Base-by-base conservation (phyloP, 30 jellyfish, hydroid and myxozoan genomes). In the Pelagia noctiluca region DNA sequence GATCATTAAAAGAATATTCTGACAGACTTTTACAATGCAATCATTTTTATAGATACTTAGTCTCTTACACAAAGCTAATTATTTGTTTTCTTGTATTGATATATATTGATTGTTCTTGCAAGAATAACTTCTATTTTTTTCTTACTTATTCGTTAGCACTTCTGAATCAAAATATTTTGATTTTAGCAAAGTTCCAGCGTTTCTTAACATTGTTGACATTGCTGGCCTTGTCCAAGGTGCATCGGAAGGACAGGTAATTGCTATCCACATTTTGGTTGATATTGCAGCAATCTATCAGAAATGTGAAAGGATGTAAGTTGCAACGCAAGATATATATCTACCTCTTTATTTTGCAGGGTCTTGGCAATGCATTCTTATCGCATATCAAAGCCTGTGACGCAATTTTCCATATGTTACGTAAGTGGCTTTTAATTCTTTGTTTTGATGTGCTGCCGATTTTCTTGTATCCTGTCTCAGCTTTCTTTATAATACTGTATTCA, bases 211-310 rank as follows among this genome's bases (percentile, higher is more conserved):
- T 64, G 96, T 86, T 73, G 99, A 95, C 63, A 95, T 95, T 50
- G 99, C 99, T 73, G 99, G 99, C 1, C 68, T 95, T 46, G 99
- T 95, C 8, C 75, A 85, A 73, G 99, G 99, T 42, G 99, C 99
- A 12, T 82, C 94, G 10, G 93, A 89, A 11, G 99, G 99, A 35
- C 96, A 95, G 89, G 97, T 77, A 19, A 23, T 96, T 31, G 26
- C 16, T 11, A 54, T 8, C 11, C 52, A 0, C 69, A 28, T 29
- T 67, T 34, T 67, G n/a, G n/a, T n/a, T n/a, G n/a, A n/a, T 67
- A 67, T 67, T 8, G 28, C 34, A 26, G 10, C 10, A 4, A 60
- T 22, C 10, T 60, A 10, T 60, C 10, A 21, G 60, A 63, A 3
- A 30, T 2, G 60, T 63, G 19, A 8, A 3, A 11, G 18, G 19